These are phyloP conservation scores for Holothuria leucospilota DNA, from an alignment of 53 echinoderm and acorn worm genomes.

Conservation along the genomic window DNA sequence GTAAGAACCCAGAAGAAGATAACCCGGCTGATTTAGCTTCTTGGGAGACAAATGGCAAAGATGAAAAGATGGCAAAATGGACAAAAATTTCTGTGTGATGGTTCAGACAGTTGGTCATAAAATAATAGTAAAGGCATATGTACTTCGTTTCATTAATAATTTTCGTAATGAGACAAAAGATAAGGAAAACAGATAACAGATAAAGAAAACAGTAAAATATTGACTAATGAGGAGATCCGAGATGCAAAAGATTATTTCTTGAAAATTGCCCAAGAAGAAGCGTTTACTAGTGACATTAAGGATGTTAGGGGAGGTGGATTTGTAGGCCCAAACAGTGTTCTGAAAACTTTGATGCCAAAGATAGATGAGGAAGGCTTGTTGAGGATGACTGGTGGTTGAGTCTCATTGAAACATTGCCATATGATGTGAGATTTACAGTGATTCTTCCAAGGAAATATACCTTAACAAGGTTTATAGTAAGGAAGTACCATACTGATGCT, in stretches of 20 bases:
- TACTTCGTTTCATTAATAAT: no score
- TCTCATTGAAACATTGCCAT: constrained; percentile 33
- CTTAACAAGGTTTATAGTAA: constrained; percentile 22
- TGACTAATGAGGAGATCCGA: no score
- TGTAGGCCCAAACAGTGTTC: constrained; percentile 13
- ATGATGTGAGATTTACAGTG: constrained; percentile 18
- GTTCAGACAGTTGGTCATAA: not conserved
- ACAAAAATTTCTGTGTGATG: not conserved
- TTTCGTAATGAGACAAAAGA: no score
- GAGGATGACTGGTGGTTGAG: constrained; percentile 48
- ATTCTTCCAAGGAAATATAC: constrained; percentile 30
- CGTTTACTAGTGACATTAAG: constrained; percentile 20
- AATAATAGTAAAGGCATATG: no score
- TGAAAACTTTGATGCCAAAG: constrained; percentile 19
- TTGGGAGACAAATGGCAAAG: no score
- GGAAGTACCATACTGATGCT: constrained; percentile 26
- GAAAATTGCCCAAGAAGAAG: constrained; percentile 14
- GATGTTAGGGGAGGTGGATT: not conserved
- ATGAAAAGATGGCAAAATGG: constrained; percentile 11
- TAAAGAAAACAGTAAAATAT: no score
- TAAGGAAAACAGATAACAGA: no score
- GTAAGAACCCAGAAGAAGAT: no score
- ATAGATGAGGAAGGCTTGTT: constrained; percentile 28
- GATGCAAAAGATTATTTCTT: no score
- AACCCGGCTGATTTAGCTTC: no score